Evolutionary conservation across 2,113 vertebrate genomes (phyloP).

Genomic region (Amia ocellicauda): DNA sequence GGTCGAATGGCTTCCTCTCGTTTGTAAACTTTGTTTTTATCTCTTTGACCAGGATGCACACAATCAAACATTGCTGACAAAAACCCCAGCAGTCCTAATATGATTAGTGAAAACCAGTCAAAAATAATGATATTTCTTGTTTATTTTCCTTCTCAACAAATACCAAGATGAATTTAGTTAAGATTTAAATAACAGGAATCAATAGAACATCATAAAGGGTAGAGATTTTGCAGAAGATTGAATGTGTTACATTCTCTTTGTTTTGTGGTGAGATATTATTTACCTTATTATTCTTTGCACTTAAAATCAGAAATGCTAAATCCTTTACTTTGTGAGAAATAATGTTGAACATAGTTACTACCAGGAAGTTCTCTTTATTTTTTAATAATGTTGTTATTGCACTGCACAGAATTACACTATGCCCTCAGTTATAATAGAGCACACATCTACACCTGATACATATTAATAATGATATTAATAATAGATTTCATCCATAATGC

Average conservation of each 20-base stretch:
- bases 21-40: too few relatives aligned
- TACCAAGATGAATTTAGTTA: too few relatives aligned
- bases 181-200: too few relatives aligned
- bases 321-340: background rate
- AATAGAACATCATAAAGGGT: too few relatives aligned
- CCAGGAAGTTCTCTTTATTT: background rate
- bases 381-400: constrained; percentile 16
- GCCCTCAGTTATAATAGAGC: constrained; percentile 20
- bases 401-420: constrained; percentile 17
- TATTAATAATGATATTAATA: constrained; percentile 35
- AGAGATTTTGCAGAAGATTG: too few relatives aligned
- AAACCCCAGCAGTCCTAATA: constrained; percentile 17
- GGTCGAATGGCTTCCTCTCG: too few relatives aligned
- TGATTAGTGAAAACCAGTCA: constrained; percentile 12
- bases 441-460: constrained; percentile 32
- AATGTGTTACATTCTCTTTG: too few relatives aligned
- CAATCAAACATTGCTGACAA: constrained; percentile 27
- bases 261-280: too few relatives aligned
- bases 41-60: constrained; percentile 24
- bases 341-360: constrained; percentile 8
- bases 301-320: background rate
- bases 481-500: constrained; percentile 22
- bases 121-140: background rate
- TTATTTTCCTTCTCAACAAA: background rate
- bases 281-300: too few relatives aligned